A percentile compares a stretch with the other conserved stretches of the same genome.
Evolutionary conservation across 2,797 vertebrate species (phyloP).

Genomic region (Enteromius thamalakanensis): DNA sequence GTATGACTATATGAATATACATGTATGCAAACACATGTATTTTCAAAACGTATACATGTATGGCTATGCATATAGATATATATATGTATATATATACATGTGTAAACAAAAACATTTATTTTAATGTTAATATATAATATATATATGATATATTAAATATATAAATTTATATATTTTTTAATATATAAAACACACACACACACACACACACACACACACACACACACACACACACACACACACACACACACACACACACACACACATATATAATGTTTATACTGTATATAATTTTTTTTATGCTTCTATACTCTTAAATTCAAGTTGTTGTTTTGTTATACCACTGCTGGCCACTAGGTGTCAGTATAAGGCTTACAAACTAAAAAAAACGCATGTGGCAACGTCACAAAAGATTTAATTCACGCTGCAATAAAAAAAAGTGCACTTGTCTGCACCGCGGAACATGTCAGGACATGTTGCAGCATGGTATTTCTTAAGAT

Average conservation of each 20-base stretch:
- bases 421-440: slow-evolving; percentile 12
- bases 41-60: neutral
- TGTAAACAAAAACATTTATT: too few relatives aligned
- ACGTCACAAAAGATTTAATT: slow-evolving; percentile 28
- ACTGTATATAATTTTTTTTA: too few relatives aligned
- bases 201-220: too few relatives aligned
- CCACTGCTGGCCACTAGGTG: slow-evolving; percentile 40
- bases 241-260: too few relatives aligned
- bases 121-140: too few relatives aligned
- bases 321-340: neutral
- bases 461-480: slow-evolving; percentile 51
- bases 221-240: too few relatives aligned
- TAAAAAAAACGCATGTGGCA: neutral
- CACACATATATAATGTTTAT: too few relatives aligned
- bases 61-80: neutral
- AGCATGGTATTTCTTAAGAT: slow-evolving; percentile 19
- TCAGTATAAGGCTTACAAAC: slow-evolving; percentile 40
- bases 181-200: too few relatives aligned
- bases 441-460: slow-evolving; percentile 26
- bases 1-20: neutral
- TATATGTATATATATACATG: too few relatives aligned
- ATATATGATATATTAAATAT: too few relatives aligned
- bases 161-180: too few relatives aligned
- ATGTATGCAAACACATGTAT: neutral
- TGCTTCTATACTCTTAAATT: neutral